Percentiles rank a stretch among this genome's conserved stretches.
Evolutionary conservation across 2,888 invertebrate species (phyloP).

Genomic region (Cephus pygmeus): DNA sequence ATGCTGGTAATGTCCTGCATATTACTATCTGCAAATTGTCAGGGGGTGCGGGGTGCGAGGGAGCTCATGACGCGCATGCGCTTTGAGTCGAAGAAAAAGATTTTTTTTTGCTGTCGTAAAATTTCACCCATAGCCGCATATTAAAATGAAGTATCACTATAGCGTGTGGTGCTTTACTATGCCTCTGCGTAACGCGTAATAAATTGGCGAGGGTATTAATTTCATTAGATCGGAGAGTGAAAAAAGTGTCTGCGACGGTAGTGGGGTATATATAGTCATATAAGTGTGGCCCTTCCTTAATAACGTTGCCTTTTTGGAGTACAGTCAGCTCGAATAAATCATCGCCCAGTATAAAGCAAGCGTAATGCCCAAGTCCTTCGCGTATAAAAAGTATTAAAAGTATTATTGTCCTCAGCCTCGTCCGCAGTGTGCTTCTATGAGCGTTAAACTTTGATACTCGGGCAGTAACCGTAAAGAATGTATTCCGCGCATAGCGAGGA

Average conservation of each 20-base stretch:
- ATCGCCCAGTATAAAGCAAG: background rate
- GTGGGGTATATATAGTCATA: background rate
- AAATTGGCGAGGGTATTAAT: background rate
- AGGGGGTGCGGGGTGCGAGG: too few relatives aligned
- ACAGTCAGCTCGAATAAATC: background rate
- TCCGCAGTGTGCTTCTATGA: background rate
- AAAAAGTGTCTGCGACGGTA: background rate
- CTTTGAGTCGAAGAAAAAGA: conserved; percentile 2
- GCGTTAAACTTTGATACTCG: background rate
- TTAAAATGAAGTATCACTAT: background rate
- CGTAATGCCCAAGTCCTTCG: background rate
- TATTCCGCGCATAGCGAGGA: background rate
- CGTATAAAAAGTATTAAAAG: background rate
- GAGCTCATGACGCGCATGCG: background rate
- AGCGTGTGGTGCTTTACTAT: background rate
- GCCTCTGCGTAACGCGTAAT: background rate
- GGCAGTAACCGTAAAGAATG: background rate
- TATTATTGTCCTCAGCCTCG: background rate
- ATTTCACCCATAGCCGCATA: background rate
- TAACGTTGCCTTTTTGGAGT: background rate
- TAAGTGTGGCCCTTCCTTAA: background rate
- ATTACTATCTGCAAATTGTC: conserved; percentile 42
- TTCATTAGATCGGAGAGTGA: background rate
- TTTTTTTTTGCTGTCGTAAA: conserved; percentile 6
- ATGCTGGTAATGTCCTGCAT: conserved; percentile 35